Evolutionary conservation across 92 coral and sea anemone species (phyloP), one percentile per base, ranked within the genome.

Genomic region (Paragorgia papillata): DNA sequence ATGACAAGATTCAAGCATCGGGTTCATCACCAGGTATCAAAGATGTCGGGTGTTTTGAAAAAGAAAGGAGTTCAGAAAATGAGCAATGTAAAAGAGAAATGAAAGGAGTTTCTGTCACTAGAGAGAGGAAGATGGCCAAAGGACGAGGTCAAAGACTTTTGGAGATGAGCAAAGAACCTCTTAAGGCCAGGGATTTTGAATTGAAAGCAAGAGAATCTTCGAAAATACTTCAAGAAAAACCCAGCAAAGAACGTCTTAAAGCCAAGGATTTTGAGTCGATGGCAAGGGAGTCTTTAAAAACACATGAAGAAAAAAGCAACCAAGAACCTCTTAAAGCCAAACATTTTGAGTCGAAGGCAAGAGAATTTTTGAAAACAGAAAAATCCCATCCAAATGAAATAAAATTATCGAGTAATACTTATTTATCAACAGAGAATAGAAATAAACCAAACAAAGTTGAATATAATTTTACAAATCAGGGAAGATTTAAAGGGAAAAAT

Each of bases 121-220:
- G 0, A 28, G 6, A 7, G 21, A 55, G 32, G 31, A 50, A 30
- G 49, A 26, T 12, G 34, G 14, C 49, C 18, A 71, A 55, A 53
- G 78, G 78, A 0, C 80, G 97, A 28, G 97, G 99, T 0, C 60
- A 82, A 62, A 73, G 83, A 26, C 80, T 95, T 7, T 82, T 82
- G 41, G 85, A 91, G 75, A 67, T 95, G 88, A 84, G 92, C 14
- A 76, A 82, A 54, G 92, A 89, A 49, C 80, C 86, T 26, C 79
- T 85, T 37, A 89, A 85, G 60, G 99, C 99, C 5, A 76, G 80
- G 4, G 75, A 60, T 24, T 91, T 90, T 85, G 88, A 89, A 69
- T 88, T 85, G 26, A 85, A 69, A 67, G 69, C 90, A 35, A 85
- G 63, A 69, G 41, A 66, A 19, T 33, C 48, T 2, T 64, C 28